Evolutionary conservation across 2,888 invertebrate species (phyloP).

Genomic region (Catonia carolina): DNA sequence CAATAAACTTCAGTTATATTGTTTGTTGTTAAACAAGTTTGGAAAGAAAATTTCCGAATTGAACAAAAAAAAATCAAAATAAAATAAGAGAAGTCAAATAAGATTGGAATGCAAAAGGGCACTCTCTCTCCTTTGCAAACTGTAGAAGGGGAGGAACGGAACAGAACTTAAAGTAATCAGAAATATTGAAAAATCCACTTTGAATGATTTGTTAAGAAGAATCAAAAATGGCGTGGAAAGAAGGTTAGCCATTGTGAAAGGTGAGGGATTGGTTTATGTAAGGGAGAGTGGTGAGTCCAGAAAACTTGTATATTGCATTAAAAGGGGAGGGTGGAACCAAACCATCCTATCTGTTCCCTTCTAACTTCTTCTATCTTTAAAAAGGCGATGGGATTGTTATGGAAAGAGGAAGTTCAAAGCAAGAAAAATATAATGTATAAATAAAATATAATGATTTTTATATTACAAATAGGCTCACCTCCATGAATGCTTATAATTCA

Average conservation of each 20-base stretch:
- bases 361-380: too few relatives aligned
- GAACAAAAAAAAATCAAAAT: neutral
- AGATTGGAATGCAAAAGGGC: conserved; percentile 6
- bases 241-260: neutral
- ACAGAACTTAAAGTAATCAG: conserved; percentile 15
- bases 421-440: too few relatives aligned
- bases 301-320: too few relatives aligned
- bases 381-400: too few relatives aligned
- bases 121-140: conserved; percentile 1
- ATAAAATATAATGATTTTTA: too few relatives aligned
- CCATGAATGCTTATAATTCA: too few relatives aligned
- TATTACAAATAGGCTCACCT: too few relatives aligned
- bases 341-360: too few relatives aligned
- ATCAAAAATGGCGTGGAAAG: conserved; percentile 4
- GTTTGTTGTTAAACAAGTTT: conserved; percentile 14
- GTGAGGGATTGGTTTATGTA: neutral
- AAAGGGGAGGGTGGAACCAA: too few relatives aligned
- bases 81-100: neutral
- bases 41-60: neutral
- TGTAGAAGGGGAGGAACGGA: neutral
- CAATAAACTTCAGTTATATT: conserved; percentile 8
- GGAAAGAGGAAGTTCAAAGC: too few relatives aligned
- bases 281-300: too few relatives aligned
- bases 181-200: conserved; percentile 29
- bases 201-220: conserved; percentile 18